A percentile compares a stretch with the other conserved stretches of the same genome.
Conservation (phyloP, 2,113 vertebrate species). For the Xiphorhynchus elegans region DNA sequence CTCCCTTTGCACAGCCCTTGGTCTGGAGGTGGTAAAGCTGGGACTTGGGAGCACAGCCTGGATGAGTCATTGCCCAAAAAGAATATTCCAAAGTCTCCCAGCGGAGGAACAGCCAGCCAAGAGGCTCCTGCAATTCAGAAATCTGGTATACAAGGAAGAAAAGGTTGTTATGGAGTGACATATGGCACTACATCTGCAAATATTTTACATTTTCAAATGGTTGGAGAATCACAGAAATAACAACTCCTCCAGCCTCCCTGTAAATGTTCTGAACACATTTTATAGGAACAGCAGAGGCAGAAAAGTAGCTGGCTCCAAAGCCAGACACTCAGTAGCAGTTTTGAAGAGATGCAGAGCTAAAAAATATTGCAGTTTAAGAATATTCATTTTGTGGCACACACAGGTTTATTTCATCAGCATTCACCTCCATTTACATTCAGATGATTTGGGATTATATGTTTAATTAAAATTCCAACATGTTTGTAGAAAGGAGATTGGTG, state of each 20-base stretch:
- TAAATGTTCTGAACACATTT: constrained; percentile 39
- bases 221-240: background rate
- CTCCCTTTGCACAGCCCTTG: background rate
- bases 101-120: constrained; percentile 43
- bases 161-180: background rate
- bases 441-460: background rate
- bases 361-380: background rate
- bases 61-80: background rate
- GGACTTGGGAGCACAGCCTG: background rate
- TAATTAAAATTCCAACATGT: background rate
- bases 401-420: background rate
- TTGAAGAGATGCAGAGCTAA: constrained; percentile 29
- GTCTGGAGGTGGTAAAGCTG: background rate
- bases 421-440: background rate
- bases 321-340: constrained; percentile 10
- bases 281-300: constrained; percentile 18
- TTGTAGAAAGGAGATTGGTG: background rate
- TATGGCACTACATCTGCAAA: constrained; percentile 42
- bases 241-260: background rate
- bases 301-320: background rate
- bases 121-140: constrained; percentile 11
- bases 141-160: background rate
- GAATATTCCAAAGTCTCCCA: background rate
- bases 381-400: background rate
- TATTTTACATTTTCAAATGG: constrained; percentile 41